phyloP scores from a whole-genome alignment of 1,140 invertebrate species.

The Bombus waltoni region DNA sequence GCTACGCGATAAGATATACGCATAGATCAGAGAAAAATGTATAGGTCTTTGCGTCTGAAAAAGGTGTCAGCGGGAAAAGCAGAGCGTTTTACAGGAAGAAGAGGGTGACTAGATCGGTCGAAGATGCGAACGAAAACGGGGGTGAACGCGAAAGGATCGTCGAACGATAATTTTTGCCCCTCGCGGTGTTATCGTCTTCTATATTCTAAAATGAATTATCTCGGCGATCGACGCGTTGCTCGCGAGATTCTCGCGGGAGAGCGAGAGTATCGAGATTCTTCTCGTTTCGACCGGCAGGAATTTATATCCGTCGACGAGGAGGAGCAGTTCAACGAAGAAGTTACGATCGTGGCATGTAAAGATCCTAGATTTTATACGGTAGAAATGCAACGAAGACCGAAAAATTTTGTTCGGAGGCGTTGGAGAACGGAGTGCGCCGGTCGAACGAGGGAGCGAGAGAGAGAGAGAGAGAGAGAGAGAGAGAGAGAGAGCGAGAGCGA shows the following conservation, averaged over 20 bases:
- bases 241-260: background rate
- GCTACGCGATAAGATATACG: too few species aligned
- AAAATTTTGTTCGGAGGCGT: conserved; percentile 47
- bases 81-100: too few species aligned
- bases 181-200: background rate
- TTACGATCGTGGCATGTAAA: background rate
- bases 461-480: background rate
- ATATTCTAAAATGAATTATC: background rate
- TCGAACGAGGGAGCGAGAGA: background rate
- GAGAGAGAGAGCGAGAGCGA: background rate
- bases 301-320: conserved; percentile 34
- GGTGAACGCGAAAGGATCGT: background rate
- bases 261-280: conserved; percentile 13
- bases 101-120: background rate
- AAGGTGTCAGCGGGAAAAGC: too few species aligned
- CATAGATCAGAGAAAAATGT: too few species aligned
- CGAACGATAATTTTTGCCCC: background rate
- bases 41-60: too few species aligned
- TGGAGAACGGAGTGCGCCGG: background rate
- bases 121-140: background rate
- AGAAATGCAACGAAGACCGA: conserved; percentile 32
- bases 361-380: background rate
- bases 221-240: background rate
- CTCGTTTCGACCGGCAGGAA: background rate
- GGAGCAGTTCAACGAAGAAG: conserved; percentile 23